Evolutionary conservation across 2,113 vertebrate species (phyloP).

Genomic region (Gavialis gangeticus): DNA sequence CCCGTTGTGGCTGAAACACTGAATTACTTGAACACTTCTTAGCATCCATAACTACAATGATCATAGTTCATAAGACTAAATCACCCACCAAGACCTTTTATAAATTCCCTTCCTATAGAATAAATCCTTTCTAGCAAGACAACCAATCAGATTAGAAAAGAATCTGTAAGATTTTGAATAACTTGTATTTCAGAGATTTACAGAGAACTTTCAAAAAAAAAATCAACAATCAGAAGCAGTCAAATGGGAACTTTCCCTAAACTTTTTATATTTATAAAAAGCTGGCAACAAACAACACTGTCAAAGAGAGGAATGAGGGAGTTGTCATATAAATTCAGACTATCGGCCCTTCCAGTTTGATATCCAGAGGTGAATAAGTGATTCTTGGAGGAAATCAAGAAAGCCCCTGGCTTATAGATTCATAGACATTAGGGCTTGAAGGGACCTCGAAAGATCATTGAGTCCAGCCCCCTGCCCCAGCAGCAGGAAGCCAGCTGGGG

Average conservation of each 20-base stretch:
- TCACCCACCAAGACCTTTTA: neutral
- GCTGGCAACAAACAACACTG: neutral
- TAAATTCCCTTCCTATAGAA: neutral
- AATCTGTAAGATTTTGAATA: no score
- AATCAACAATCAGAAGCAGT: neutral
- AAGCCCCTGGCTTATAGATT: neutral
- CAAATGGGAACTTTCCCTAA: neutral
- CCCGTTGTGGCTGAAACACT: neutral
- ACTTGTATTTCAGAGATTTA: neutral
- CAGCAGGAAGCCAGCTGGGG: no score
- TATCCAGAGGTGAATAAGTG: neutral
- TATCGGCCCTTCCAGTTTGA: neutral
- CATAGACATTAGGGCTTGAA: no score
- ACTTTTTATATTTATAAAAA: neutral
- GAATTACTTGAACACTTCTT: neutral
- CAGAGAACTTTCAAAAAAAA: neutral
- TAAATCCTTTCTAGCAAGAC: neutral
- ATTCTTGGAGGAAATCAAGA: neutral
- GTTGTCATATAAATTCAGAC: neutral
- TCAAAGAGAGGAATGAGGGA: neutral
- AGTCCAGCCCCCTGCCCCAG: no score
- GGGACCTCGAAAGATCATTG: no score
- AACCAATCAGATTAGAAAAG: neutral
- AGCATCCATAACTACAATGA: neutral
- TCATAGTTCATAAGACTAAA: neutral